Evolutionary conservation across 2,888 invertebrate genomes (phyloP), one percentile per base, ranked within the genome.

Genomic region (Cantharis rustica): DNA sequence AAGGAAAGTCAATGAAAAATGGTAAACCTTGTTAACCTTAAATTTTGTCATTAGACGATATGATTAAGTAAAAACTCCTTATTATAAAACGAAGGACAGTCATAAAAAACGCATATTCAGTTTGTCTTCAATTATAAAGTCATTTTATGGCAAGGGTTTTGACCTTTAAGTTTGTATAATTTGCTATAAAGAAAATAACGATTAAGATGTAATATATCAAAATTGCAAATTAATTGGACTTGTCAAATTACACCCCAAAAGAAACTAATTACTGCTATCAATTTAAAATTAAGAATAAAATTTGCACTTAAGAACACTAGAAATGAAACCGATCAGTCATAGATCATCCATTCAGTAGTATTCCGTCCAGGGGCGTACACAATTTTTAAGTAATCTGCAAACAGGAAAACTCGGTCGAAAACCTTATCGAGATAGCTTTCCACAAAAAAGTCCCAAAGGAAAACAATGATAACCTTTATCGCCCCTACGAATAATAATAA

Each of bases 91-190:
- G 62, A 71, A 71, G 71, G 71, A 71, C 71, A 63, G 16, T 23
- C 26, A 26, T 71, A 62, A 62, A 27, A 27, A 27, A 62, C 62
- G 62, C n/a, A 47, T 47, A n/a, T 47, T 47, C 47, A 47, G 47
- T 47, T 47, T 47, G 20, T 62, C 63, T 63, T 63, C 63, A 71
- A 71, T 71, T 71, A 71, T 63, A 71, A 71, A 63, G 71, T 26
- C 26, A 71, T 71, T 71, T 31, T 16, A 71, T 47, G 47, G 47
- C 26, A 71, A 71, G 63, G 15, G n/a, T 66, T 71, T 62, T 23
- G 71, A 63, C 71, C 62, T 71, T 63, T 23, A 15, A 23, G 23
- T 66, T 23, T 66, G 23, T 17, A 66, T n/a, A 17, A 66, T 17
- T 17, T 23, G 23, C 23, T 66, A 23, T 66, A 66, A 66, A n/a